These are phyloP conservation scores for Vespertilio murinus DNA, from an alignment of 2,797 vertebrate species.

Conservation along the genomic window DNA sequence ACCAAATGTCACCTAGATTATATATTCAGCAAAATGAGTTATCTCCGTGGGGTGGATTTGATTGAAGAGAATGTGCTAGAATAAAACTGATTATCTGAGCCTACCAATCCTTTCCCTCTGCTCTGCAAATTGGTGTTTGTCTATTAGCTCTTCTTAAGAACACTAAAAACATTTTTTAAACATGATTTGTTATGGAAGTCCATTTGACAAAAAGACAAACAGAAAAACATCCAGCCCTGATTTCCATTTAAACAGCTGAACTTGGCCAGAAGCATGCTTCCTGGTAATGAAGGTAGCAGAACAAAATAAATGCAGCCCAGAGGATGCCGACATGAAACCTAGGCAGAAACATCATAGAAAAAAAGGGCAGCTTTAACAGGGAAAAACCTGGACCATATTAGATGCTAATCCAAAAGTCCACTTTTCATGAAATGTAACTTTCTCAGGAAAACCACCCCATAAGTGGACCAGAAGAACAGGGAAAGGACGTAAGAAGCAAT, in stretches of 20 bases:
- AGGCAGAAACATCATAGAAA: neutral
- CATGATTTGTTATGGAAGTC: slow-evolving; percentile 55
- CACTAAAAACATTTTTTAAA: neutral
- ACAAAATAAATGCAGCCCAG: neutral
- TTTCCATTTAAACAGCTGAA: neutral
- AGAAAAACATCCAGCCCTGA: slow-evolving; percentile 78
- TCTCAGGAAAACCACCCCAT: slow-evolving; percentile 1
- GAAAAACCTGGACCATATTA: neutral
- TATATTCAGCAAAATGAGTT: neutral
- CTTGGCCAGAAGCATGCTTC: slow-evolving; percentile 12
- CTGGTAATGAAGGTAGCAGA: neutral
- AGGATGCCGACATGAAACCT: neutral
- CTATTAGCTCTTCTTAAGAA: neutral
- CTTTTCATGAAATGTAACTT: slow-evolving; percentile 19
- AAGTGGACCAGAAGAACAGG: neutral
- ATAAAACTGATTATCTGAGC: neutral
- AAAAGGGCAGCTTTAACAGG: neutral
- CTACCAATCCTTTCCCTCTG: neutral
- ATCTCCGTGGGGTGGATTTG: neutral
- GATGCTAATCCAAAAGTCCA: neutral
- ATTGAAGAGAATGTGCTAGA: neutral
- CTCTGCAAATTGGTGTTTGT: neutral
- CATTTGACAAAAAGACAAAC: slow-evolving; percentile 58
- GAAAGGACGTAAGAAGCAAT: neutral
- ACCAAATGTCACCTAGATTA: neutral